These are phyloP conservation scores for Bolinopsis microptera DNA, from an alignment of 37 sponge, comb jelly and placozoan genomes.

Conservation along the genomic window DNA sequence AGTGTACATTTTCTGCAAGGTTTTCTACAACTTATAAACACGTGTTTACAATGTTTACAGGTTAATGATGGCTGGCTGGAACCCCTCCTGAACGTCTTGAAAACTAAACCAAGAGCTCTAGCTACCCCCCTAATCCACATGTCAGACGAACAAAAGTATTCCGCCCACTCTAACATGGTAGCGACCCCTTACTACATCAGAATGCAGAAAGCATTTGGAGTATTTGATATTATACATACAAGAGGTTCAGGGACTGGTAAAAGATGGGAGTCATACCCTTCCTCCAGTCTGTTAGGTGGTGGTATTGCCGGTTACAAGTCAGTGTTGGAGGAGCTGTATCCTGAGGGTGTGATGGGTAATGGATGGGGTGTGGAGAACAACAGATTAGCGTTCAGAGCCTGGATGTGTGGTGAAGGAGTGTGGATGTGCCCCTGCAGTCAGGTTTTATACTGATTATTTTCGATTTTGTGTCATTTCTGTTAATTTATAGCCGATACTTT, in stretches of 20 bases:
- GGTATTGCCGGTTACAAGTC: background rate
- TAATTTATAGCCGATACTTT: too few relatives aligned
- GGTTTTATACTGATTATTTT: constrained; percentile 1
- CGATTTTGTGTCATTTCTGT: too few relatives aligned
- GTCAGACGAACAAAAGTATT: background rate
- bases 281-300: background rate
- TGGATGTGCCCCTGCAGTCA: constrained; percentile 1
- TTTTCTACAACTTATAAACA: too few relatives aligned
- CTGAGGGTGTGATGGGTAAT: background rate
- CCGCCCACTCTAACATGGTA: background rate
- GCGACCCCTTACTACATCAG: background rate
- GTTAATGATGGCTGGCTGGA: constrained; percentile 9
- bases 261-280: constrained; percentile 5
- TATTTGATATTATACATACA: background rate
- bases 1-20: too few relatives aligned
- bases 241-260: background rate
- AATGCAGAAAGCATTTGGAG: background rate
- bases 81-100: background rate
- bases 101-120: background rate
- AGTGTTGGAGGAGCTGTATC: background rate
- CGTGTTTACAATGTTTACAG: background rate
- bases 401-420: constrained; percentile 17
- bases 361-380: constrained; percentile 30
- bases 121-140: background rate
- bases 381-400: background rate